Evolutionary conservation across 2,113 vertebrate genomes (phyloP), one percentile per base, ranked within the genome.

Genomic region (Sphaerodactylus townsendi): DNA sequence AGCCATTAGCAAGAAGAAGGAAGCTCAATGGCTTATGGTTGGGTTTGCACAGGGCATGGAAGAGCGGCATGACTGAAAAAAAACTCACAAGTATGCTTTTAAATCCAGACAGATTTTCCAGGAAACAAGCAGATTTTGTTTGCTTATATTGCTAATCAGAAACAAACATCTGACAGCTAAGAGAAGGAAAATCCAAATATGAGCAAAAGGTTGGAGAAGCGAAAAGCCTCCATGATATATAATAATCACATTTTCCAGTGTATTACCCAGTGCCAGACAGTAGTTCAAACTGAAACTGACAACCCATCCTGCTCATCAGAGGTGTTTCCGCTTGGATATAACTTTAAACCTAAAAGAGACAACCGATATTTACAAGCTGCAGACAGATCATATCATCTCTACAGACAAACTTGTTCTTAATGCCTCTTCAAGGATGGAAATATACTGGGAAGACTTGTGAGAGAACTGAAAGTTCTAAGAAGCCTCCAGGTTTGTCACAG

Each of bases 191-290:
- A 35, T 59, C 23, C 59, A 62, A 62, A 28, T 62, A 62, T 28
- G 59, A 62, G 59, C 19, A 35, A 89, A 90, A 64, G 44, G 5
- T 1, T 2, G 65, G 44, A 23, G 84, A 91, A 86, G 23, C 39
- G 77, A 86, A 88, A 91, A 93, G 85, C 44, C 50, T 59, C 33
- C 76, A 39, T 41, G 86, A 88, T 79, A 88, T 79, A 88, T 50
- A 64, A 41, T 68, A 75, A 79, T 81, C 25, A 4, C 35, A 30
- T 79, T 89, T 86, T 84, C 66, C 66, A 33, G 28, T 15, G 0
- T 59, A 86, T 74, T 71, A 86, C 28, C 84, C 46, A 68, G 78
- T 2, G 86, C 66, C 79, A 88, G 82, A 71, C 5, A 17, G 74
- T 64, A 41, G 39, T 88, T 82, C 28, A 3, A 87, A 88, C 78